Conservation (phyloP, 2,113 vertebrate species). For the Pica pica region DNA sequence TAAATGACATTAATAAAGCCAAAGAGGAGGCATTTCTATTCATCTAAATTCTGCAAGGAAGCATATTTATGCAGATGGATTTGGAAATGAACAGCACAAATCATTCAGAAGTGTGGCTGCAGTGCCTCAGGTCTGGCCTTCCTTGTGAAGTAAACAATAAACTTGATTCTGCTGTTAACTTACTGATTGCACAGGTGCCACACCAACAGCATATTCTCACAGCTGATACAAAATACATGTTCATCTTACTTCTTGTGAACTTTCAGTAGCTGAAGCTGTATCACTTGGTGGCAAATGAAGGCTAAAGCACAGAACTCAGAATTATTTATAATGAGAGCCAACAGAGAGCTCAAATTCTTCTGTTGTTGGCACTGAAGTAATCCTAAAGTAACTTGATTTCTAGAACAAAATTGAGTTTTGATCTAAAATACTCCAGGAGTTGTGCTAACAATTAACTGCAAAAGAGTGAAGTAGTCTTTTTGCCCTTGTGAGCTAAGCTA, state of each 20-base stretch:
- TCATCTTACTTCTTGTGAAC: not conserved
- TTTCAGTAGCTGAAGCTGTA: not conserved
- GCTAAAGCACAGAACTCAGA: not conserved
- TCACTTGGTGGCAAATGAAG: not conserved
- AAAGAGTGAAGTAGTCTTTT: not conserved
- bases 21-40: constrained; percentile 47
- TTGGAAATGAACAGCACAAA: not conserved
- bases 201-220: not conserved
- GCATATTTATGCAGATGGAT: constrained; percentile 26
- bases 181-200: not conserved
- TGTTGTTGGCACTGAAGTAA: not conserved
- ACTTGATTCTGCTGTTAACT: not conserved
- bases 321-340: not conserved
- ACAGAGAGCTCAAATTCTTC: not conserved
- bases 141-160: not conserved
- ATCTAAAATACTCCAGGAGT: not conserved
- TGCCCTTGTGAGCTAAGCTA: not conserved
- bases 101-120: not conserved
- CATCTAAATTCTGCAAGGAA: constrained; percentile 27
- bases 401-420: not conserved
- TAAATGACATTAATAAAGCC: constrained; percentile 59
- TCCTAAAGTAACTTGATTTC: not conserved
- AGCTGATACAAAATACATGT: not conserved
- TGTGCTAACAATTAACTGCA: not conserved
- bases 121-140: not conserved